phyloP scores from a whole-genome alignment of 2,113 vertebrate species.

The Pteropus alecto region DNA sequence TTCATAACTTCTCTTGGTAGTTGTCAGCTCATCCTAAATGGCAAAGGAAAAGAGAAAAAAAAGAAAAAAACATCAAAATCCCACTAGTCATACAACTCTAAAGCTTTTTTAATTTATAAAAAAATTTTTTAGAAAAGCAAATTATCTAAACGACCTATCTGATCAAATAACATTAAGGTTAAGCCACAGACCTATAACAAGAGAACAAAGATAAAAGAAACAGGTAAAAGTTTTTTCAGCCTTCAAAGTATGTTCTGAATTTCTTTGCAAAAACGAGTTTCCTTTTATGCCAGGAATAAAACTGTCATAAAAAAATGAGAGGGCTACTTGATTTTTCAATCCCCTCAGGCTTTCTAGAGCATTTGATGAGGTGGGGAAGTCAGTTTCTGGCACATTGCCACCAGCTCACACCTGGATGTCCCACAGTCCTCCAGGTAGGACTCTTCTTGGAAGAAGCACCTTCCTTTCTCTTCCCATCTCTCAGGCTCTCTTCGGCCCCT shows the following conservation, averaged over 20 bases:
- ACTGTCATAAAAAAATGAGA: not conserved
- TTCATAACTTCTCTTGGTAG: slow-evolving; percentile 97
- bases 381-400: not conserved
- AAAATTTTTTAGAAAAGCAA: not conserved
- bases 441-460: not conserved
- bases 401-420: not conserved
- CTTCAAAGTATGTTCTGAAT: slow-evolving; percentile 9
- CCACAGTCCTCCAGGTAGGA: not conserved
- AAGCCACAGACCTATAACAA: not conserved
- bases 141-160: not conserved
- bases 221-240: not conserved
- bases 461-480: not conserved
- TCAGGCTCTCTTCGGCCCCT: not conserved
- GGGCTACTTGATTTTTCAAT: not conserved
- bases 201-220: slow-evolving; percentile 13
- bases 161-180: not conserved
- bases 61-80: not conserved
- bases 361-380: not conserved
- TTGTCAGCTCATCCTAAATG: slow-evolving; percentile 94
- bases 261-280: not conserved
- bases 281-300: not conserved
- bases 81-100: not conserved
- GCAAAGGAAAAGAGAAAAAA: not conserved
- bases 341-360: not conserved
- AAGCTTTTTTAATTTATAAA: not conserved